Conservation (phyloP, 2,113 vertebrate genomes). For the Mesocricetus auratus region DNA sequence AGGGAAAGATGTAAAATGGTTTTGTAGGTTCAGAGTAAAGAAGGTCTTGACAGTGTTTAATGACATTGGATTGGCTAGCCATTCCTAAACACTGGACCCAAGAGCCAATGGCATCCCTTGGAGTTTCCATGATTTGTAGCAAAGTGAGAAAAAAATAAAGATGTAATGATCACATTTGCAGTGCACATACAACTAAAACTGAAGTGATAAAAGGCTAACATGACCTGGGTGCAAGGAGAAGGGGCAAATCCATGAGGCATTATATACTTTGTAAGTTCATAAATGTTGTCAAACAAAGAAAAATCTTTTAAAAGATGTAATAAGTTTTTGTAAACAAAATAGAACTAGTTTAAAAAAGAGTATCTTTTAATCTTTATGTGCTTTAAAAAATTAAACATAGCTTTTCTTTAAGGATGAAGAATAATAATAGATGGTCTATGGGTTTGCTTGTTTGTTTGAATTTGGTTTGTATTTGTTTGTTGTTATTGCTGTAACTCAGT, state of each 20-base stretch:
- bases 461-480: background rate
- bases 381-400: slow-evolving; percentile 10
- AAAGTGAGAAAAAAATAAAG: slow-evolving; percentile 48
- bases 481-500: background rate
- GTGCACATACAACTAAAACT: background rate
- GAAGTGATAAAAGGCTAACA: background rate
- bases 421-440: background rate
- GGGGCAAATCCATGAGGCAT: background rate
- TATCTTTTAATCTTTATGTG: slow-evolving; percentile 40
- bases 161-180: background rate
- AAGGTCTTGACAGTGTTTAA: background rate
- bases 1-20: slow-evolving; percentile 46
- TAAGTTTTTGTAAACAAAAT: slow-evolving; percentile 39
- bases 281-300: background rate
- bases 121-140: slow-evolving; percentile 34
- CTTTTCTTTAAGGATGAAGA: slow-evolving; percentile 30
- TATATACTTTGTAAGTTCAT: background rate
- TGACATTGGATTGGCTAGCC: slow-evolving; percentile 15
- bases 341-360: slow-evolving; percentile 43
- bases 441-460: background rate
- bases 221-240: background rate
- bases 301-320: background rate
- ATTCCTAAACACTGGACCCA: slow-evolving; percentile 15
- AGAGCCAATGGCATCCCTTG: slow-evolving; percentile 39
- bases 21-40: slow-evolving; percentile 42